Evolutionary conservation across 2,888 invertebrate species (phyloP).

Genomic region (Netelia fuscicornis): DNA sequence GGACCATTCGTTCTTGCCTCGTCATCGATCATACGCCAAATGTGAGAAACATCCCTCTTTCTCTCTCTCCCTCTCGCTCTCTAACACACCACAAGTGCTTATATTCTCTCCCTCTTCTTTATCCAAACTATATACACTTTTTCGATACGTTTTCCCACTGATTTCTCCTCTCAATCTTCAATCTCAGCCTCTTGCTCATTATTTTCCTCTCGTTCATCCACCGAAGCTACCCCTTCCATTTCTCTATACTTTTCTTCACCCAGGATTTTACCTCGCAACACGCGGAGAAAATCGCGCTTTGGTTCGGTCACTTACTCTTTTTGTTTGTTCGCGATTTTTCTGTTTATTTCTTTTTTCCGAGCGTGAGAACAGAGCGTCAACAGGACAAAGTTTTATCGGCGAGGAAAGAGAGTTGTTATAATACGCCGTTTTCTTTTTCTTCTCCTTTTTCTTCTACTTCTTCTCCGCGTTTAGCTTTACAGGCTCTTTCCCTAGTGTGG

Average conservation of each 20-base stretch:
- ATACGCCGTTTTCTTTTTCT: conserved; percentile 48
- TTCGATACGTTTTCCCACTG: conserved; percentile 6
- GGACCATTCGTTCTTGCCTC: conserved; percentile 22
- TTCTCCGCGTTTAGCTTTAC: conserved; percentile 56
- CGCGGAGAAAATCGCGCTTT: conserved; percentile 3
- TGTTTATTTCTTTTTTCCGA: conserved; percentile 17
- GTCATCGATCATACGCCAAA: conserved; percentile 56
- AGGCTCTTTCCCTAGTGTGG: background rate
- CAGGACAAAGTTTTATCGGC: conserved; percentile 55
- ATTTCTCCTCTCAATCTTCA: conserved; percentile 27
- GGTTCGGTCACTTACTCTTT: conserved; percentile 10
- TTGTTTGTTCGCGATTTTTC: conserved; percentile 5
- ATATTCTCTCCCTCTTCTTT: background rate
- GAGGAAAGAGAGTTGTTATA: conserved; percentile 35
- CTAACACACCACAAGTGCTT: background rate
- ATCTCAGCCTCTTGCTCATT: conserved; percentile 50
- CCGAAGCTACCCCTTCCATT: conserved; percentile 23
- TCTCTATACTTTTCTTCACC: conserved; percentile 15
- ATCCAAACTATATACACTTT: background rate
- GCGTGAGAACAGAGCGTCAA: conserved; percentile 37
- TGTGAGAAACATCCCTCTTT: conserved; percentile 2
- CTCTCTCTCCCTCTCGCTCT: background rate
- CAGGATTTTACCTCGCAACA: background rate
- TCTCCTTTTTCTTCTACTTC: conserved; percentile 36
- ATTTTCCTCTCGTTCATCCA: conserved; percentile 55